phyloP scores from a whole-genome alignment of 2,113 vertebrate genomes.

The Ptilonorhynchus violaceus region DNA sequence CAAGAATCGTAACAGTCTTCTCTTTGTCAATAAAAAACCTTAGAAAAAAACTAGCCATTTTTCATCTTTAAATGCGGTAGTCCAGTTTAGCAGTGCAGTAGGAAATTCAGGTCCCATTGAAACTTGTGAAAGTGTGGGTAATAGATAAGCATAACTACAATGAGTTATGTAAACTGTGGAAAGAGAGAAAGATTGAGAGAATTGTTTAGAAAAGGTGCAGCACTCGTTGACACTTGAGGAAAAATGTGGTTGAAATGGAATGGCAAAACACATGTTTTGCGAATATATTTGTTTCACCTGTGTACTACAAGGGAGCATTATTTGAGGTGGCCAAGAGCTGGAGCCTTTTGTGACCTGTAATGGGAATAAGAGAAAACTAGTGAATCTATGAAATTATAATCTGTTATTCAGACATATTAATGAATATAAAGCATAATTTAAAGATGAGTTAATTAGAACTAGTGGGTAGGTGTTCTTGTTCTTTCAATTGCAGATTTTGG shows the following conservation, averaged over 20 bases:
- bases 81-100: background rate
- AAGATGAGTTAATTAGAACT: background rate
- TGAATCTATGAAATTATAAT: background rate
- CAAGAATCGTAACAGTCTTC: background rate
- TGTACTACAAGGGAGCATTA: background rate
- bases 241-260: background rate
- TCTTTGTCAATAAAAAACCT: background rate
- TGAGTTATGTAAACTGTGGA: background rate
- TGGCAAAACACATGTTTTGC: background rate
- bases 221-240: background rate
- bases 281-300: background rate
- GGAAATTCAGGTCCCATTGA: background rate
- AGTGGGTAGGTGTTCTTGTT: background rate
- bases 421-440: background rate
- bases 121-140: background rate
- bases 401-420: background rate
- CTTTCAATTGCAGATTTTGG: background rate
- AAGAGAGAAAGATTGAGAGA: background rate
- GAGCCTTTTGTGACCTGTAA: background rate
- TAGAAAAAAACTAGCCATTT: too few relatives aligned
- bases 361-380: background rate
- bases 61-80: too few relatives aligned
- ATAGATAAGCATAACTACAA: background rate
- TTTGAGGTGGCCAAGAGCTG: background rate
- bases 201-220: background rate